Evolutionary conservation across 2,113 vertebrate species (phyloP).

Genomic region (Tachysurus vachellii): DNA sequence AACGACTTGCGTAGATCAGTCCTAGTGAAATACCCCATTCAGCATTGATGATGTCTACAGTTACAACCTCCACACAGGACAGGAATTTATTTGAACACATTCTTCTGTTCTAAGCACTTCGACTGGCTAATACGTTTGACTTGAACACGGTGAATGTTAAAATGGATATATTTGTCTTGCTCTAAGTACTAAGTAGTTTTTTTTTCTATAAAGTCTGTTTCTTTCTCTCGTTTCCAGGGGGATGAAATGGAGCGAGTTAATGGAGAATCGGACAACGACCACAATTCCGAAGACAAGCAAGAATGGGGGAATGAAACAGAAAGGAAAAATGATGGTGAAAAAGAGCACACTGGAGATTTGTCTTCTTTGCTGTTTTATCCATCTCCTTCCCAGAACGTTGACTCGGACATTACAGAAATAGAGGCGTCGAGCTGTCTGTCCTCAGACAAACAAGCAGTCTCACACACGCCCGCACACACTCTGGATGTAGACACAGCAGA

Average conservation of each 20-base stretch:
- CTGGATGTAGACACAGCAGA: not conserved
- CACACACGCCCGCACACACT: conserved; percentile 10
- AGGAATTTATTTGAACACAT: conserved; percentile 18
- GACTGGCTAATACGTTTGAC: not conserved
- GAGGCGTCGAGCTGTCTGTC: not conserved
- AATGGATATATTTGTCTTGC: not conserved
- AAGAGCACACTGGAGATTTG: conserved; percentile 68
- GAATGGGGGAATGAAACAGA: conserved; percentile 66
- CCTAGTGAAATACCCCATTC: conserved; percentile 61
- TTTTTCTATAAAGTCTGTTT: not conserved
- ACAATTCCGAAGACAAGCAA: conserved; percentile 55
- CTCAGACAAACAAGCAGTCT: not conserved
- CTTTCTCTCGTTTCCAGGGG: conserved; percentile 63
- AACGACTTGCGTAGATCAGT: conserved; percentile 66
- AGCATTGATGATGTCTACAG: conserved; percentile 59
- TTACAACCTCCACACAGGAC: conserved; percentile 56
- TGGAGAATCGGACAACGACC: conserved; percentile 67
- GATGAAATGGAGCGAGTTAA: conserved; percentile 83
- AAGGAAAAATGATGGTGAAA: conserved; percentile 66
- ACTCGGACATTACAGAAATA: conserved; percentile 29
- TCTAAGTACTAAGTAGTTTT: not conserved
- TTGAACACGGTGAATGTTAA: conserved; percentile 20
- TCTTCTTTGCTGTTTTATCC: conserved; percentile 61
- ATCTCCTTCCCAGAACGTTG: conserved; percentile 44
- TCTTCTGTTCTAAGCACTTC: not conserved